Evolutionary conservation across 2,797 vertebrate species (phyloP).

Genomic region (Buceros bicornis): DNA sequence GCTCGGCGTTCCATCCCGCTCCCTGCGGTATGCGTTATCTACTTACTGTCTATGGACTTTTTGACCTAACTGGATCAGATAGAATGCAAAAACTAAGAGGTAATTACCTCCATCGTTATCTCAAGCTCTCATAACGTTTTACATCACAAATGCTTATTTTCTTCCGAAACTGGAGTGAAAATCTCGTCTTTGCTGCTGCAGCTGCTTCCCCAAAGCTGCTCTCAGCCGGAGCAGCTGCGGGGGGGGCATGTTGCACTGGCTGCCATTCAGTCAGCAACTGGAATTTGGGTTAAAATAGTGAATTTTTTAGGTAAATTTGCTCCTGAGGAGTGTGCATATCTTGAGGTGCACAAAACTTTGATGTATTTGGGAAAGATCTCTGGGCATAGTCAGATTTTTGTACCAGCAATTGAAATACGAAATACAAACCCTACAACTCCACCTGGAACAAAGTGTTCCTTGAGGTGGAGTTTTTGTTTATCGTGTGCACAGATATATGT

Average conservation of each 20-base stretch:
- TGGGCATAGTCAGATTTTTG: not conserved
- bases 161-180: not conserved
- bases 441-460: not conserved
- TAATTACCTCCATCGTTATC: not conserved
- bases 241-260: fast-evolving
- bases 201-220: not conserved
- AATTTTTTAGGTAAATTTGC: not conserved
- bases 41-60: not conserved
- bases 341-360: not conserved
- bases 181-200: not conserved
- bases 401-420: not conserved
- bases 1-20: too few relatives aligned
- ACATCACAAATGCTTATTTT: not conserved
- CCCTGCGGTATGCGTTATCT: fast-evolving
- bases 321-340: not conserved
- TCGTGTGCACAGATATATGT: not conserved
- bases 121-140: not conserved
- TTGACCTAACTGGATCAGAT: not conserved
- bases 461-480: not conserved
- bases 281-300: not conserved
- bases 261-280: not conserved
- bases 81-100: not conserved
- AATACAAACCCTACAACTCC: not conserved
- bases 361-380: not conserved
- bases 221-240: not conserved